Percentiles rank a stretch among this genome's conserved stretches.
These are phyloP conservation scores for Smutsia temminckii DNA, from an alignment of 2,797 vertebrate genomes.

Conservation along the genomic window DNA sequence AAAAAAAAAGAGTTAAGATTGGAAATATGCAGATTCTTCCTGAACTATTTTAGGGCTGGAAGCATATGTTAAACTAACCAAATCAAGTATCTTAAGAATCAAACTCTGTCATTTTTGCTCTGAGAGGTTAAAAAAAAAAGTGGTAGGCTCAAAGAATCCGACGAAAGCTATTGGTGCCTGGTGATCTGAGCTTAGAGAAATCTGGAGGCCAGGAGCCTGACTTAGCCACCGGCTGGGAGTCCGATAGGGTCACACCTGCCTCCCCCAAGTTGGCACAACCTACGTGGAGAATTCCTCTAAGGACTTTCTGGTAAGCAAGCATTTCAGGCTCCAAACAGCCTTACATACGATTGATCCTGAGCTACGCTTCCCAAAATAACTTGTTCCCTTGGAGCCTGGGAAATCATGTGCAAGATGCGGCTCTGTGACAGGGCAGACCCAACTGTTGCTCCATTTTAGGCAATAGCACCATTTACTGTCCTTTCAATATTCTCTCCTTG, in stretches of 20 bases:
- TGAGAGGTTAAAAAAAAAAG: not conserved
- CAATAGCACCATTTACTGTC: not conserved
- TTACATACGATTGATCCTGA: conserved; percentile 52
- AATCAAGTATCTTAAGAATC: conserved; percentile 22
- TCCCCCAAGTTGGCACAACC: not conserved
- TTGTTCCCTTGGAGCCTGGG: conserved; percentile 36
- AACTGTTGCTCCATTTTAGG: not conserved
- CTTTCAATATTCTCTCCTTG: not conserved
- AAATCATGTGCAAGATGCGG: not conserved
- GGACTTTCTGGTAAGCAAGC: conserved; percentile 50
- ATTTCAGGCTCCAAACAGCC: conserved; percentile 38
- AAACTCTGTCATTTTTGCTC: not conserved
- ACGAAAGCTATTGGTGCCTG: not conserved
- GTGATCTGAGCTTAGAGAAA: not conserved
- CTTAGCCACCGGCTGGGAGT: not conserved
- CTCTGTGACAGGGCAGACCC: conserved; percentile 7
- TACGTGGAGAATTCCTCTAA: conserved; percentile 46
- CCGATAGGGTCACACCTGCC: conserved; percentile 29
- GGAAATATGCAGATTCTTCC: not conserved
- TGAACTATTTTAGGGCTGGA: conserved; percentile 10
- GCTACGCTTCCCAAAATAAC: conserved; percentile 63
- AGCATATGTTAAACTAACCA: conserved; percentile 6
- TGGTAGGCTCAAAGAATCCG: not conserved
- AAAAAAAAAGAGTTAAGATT: not conserved
- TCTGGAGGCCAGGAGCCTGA: not conserved